phyloP scores from a whole-genome alignment of 2,113 vertebrate species.

The Scytalopus superciliaris region DNA sequence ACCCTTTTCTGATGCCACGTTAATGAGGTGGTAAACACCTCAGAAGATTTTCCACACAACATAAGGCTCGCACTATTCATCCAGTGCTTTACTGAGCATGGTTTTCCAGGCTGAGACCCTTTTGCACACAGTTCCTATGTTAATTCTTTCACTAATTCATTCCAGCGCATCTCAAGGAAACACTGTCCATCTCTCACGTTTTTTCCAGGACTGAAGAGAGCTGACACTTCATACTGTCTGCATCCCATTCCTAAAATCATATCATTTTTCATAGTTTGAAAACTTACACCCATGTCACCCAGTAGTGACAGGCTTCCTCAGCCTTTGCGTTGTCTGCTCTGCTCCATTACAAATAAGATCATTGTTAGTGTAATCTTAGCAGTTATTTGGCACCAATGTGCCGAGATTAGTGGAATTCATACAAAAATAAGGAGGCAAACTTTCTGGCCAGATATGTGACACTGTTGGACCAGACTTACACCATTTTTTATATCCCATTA shows the following conservation, averaged over 20 bases:
- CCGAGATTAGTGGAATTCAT: not conserved
- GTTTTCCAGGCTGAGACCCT: not conserved
- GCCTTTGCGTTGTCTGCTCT: not conserved
- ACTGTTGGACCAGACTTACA: not conserved
- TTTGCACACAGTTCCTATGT: not conserved
- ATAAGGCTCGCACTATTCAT: not conserved
- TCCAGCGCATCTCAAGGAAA: not conserved
- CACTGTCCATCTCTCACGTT: not conserved
- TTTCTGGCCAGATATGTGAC: not conserved
- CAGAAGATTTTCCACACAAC: not conserved
- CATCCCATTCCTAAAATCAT: not conserved
- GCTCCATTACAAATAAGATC: not conserved
- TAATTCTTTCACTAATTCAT: not conserved
- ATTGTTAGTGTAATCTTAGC: not conserved
- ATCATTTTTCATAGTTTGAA: not conserved
- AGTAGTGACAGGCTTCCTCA: not conserved
- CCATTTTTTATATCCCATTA: slow-evolving; percentile 1
- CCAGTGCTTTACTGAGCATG: not conserved
- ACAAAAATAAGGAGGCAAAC: not conserved
- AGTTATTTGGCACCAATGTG: not conserved
- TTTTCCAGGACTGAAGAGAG: not conserved
- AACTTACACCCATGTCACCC: not conserved
- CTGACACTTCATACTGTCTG: not conserved
- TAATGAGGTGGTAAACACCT: not conserved
- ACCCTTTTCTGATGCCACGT: not conserved